Conservation (phyloP, 2,113 vertebrate genomes). For the Menidia beryllina region DNA sequence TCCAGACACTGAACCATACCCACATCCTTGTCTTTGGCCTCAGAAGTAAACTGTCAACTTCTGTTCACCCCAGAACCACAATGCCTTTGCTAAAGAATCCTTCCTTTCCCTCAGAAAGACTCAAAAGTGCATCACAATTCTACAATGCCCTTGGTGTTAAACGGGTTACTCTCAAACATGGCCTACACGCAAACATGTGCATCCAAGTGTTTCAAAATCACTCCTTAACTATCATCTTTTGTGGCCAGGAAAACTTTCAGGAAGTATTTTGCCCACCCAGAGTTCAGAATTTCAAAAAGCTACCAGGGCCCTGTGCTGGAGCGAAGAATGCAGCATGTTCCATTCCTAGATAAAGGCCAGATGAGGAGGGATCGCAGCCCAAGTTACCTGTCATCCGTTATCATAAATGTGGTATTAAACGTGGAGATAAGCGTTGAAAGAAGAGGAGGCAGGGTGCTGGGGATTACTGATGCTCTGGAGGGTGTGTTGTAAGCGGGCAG, state of each 20-base stretch:
- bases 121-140: slow-evolving; percentile 5
- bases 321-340: slow-evolving; percentile 74
- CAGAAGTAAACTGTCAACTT: slow-evolving; percentile 39
- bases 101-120: slow-evolving; percentile 38
- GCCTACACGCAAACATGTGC: background rate
- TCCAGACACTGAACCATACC: slow-evolving; percentile 65
- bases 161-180: slow-evolving; percentile 6
- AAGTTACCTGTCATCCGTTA: slow-evolving; percentile 77
- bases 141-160: background rate
- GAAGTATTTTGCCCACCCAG: slow-evolving; percentile 52
- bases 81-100: slow-evolving; percentile 19
- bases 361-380: slow-evolving; percentile 57
- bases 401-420: slow-evolving; percentile 79
- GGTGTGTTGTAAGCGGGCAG: slow-evolving; percentile 72
- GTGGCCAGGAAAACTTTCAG: slow-evolving; percentile 58
- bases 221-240: slow-evolving; percentile 38
- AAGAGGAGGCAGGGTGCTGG: slow-evolving; percentile 69
- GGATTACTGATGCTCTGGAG: slow-evolving; percentile 63
- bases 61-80: slow-evolving; percentile 3
- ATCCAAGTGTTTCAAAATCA: slow-evolving; percentile 16
- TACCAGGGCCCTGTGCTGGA: slow-evolving; percentile 16
- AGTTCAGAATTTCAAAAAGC: slow-evolving; percentile 49
- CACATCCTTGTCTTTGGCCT: slow-evolving; percentile 62
- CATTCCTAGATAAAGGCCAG: slow-evolving; percentile 69
- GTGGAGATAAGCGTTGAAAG: slow-evolving; percentile 77